These are phyloP conservation scores for Idaea dimidiata DNA, from an alignment of 2,888 invertebrate species.

Conservation along the genomic window DNA sequence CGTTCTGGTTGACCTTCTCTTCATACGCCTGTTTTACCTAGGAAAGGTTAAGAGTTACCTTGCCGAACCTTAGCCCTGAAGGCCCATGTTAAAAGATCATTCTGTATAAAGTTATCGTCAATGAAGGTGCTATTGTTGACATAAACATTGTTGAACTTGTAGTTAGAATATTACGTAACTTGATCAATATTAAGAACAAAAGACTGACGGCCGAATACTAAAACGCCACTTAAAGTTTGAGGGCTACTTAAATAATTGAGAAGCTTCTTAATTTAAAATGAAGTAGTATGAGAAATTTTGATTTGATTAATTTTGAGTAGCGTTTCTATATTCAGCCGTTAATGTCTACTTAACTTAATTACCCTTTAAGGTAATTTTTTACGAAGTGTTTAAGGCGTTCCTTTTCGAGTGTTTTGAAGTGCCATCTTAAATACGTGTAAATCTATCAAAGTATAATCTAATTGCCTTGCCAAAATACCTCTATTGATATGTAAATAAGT, in stretches of 20 bases:
- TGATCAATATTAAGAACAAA: background rate
- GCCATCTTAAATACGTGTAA: conserved; percentile 4
- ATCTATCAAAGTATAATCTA: background rate
- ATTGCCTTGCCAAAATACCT: conserved; percentile 44
- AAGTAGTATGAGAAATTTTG: too few relatives aligned
- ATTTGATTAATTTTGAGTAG: too few relatives aligned
- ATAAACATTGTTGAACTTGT: background rate
- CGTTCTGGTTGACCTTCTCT: too few relatives aligned
- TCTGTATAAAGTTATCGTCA: background rate
- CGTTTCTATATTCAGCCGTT: too few relatives aligned
- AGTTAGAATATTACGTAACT: background rate
- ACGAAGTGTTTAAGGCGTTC: background rate
- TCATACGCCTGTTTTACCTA: too few relatives aligned
- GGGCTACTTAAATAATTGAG: too few relatives aligned
- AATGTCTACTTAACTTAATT: background rate
- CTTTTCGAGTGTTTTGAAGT: background rate
- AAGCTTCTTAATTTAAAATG: too few relatives aligned
- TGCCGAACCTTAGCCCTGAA: background rate
- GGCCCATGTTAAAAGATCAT: background rate
- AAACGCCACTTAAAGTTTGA: too few relatives aligned
- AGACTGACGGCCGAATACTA: too few relatives aligned
- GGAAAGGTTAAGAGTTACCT: too few relatives aligned
- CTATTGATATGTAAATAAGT: conserved; percentile 28
- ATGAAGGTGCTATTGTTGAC: background rate
- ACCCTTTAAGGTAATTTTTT: background rate